These are phyloP conservation scores for Zosterops hypoxanthus DNA, from an alignment of 2,113 vertebrate genomes.

Conservation along the genomic window DNA sequence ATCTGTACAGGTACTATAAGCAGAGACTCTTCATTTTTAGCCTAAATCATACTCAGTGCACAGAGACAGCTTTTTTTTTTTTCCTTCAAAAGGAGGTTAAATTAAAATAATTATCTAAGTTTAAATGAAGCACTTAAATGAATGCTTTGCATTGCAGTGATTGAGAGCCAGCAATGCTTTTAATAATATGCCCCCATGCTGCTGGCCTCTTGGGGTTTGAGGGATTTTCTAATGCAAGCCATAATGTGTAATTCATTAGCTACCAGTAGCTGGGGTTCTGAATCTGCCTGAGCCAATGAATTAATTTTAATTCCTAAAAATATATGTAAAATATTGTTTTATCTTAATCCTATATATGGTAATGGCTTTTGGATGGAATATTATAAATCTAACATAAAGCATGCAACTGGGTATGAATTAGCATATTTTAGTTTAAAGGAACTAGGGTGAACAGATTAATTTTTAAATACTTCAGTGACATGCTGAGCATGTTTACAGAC, in stretches of 20 bases:
- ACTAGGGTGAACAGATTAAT: neutral
- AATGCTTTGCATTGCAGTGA: neutral
- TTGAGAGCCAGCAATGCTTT: neutral
- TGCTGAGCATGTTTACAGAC: neutral
- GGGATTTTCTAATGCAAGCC: neutral
- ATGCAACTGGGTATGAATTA: neutral
- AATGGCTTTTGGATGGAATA: neutral
- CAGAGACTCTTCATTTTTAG: neutral
- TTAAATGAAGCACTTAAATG: slow-evolving; percentile 5
- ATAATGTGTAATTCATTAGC: neutral
- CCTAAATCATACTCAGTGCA: neutral
- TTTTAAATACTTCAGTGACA: neutral
- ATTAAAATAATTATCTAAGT: neutral
- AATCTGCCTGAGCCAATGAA: neutral
- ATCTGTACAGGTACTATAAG: neutral
- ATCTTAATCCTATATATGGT: neutral
- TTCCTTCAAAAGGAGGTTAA: neutral
- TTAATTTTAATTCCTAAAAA: neutral
- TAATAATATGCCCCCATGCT: neutral
- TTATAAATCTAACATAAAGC: neutral
- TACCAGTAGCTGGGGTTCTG: neutral
- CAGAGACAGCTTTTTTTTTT: neutral
- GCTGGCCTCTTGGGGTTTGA: neutral
- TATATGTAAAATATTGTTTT: neutral
- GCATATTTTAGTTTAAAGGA: neutral